Conservation (phyloP, 92 coral and sea anemone species). For the Bergia puertoricense region DNA sequence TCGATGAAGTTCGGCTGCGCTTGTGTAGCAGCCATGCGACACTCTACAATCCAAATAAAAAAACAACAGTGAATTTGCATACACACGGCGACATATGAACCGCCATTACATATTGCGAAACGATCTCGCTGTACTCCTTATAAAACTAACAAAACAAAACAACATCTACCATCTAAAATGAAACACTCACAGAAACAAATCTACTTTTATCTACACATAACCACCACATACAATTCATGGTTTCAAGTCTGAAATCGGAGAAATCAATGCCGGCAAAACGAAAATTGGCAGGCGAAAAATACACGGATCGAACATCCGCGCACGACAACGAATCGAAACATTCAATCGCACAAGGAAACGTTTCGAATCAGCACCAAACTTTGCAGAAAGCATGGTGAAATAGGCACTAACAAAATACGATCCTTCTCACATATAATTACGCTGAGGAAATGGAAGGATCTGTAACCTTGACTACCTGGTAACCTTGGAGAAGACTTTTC, state of each 20-base stretch:
- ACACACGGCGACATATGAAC: slow-evolving; percentile 28
- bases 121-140: neutral
- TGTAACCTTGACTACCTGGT: slow-evolving; percentile 99
- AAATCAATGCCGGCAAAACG: slow-evolving; percentile 30
- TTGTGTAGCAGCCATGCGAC: slow-evolving; percentile 85
- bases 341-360: slow-evolving; percentile 33
- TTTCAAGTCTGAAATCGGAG: slow-evolving; percentile 12
- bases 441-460: slow-evolving; percentile 97
- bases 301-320: slow-evolving; percentile 34
- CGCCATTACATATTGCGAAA: slow-evolving; percentile 45
- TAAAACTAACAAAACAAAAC: slow-evolving; percentile 11
- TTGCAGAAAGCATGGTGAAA: slow-evolving; percentile 37
- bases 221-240: slow-evolving; percentile 30
- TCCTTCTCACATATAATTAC: slow-evolving; percentile 74
- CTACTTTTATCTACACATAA: slow-evolving; percentile 28
- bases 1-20: slow-evolving; percentile 78
- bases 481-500: slow-evolving; percentile 99
- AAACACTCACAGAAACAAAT: slow-evolving; percentile 11
- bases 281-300: slow-evolving; percentile 41
- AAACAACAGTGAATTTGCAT: slow-evolving; percentile 54
- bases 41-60: slow-evolving; percentile 63
- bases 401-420: slow-evolving; percentile 68
- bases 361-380: slow-evolving; percentile 29
- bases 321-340: slow-evolving; percentile 13
- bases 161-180: neutral